A percentile compares a stretch with the other conserved stretches of the same genome.
phyloP scores from a whole-genome alignment of 1,140 invertebrate species.

The Caenorhabditis elegans region WBcel235 BX284604.4:14403001-14403500 shows the following conservation, averaged over 20 bases:
- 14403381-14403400: not conserved
- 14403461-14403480: too few relatives aligned
- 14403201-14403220: slow-evolving; percentile 78
- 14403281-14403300: slow-evolving; percentile 88
- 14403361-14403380: slow-evolving; percentile 71
- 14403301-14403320: slow-evolving; percentile 86
- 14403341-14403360: slow-evolving; percentile 74
- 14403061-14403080: too few relatives aligned
- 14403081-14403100: too few relatives aligned
- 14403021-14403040: too few relatives aligned
- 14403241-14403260: slow-evolving; percentile 94
- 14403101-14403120: slow-evolving; percentile 76
- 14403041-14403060: too few relatives aligned
- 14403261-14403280: slow-evolving; percentile 85
- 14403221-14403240: slow-evolving; percentile 79
- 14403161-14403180: slow-evolving; percentile 83
- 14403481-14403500: too few relatives aligned
- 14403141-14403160: slow-evolving; percentile 78
- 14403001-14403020: too few relatives aligned
- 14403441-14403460: too few relatives aligned
- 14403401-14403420: too few relatives aligned
- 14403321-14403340: slow-evolving; percentile 80
- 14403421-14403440: too few relatives aligned
- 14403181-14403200: slow-evolving; percentile 78
- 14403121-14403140: slow-evolving; percentile 80